These are phyloP conservation scores for Catocala nupta DNA, from an alignment of 2,888 invertebrate genomes.

Conservation along the genomic window DNA sequence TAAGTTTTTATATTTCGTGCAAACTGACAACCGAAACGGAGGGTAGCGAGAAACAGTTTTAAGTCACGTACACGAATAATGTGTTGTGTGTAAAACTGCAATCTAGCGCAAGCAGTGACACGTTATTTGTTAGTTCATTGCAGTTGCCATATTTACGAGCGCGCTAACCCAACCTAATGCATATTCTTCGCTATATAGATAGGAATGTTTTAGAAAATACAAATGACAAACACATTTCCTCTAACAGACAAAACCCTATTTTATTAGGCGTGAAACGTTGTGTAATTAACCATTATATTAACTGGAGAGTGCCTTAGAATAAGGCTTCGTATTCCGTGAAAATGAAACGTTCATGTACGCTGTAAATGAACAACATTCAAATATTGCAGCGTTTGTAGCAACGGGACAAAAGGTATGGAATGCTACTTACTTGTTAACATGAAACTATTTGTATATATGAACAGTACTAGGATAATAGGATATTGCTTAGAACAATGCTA, in stretches of 20 bases:
- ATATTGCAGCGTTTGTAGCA: constrained; percentile 4
- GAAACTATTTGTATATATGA: constrained; percentile 18
- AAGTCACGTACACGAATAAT: constrained; percentile 20
- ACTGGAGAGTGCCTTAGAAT: constrained; percentile 13
- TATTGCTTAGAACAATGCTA: constrained; percentile 37
- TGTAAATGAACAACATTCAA: constrained; percentile 14
- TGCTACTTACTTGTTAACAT: background rate
- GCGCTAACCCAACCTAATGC: constrained; percentile 1
- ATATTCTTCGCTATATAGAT: background rate
- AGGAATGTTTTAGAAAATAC: background rate
- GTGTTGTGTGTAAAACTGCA: constrained; percentile 17
- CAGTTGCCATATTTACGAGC: constrained; percentile 7
- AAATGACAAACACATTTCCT: constrained; percentile 6
- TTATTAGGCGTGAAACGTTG: constrained; percentile 13
- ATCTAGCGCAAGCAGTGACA: constrained; percentile 14
- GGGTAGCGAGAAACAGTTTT: constrained; percentile 11
- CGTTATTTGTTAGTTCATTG: constrained; percentile 17
- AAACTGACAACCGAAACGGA: constrained; percentile 2
- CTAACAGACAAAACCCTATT: constrained; percentile 14
- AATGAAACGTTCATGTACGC: constrained; percentile 11
- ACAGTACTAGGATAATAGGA: constrained; percentile 19
- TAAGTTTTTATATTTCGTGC: constrained; percentile 3
- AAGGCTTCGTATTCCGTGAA: constrained; percentile 4
- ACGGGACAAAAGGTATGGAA: constrained; percentile 6
- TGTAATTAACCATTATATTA: constrained; percentile 22